These are phyloP conservation scores for Cololabis saira DNA, from an alignment of 2,113 vertebrate species.

Conservation along the genomic window DNA sequence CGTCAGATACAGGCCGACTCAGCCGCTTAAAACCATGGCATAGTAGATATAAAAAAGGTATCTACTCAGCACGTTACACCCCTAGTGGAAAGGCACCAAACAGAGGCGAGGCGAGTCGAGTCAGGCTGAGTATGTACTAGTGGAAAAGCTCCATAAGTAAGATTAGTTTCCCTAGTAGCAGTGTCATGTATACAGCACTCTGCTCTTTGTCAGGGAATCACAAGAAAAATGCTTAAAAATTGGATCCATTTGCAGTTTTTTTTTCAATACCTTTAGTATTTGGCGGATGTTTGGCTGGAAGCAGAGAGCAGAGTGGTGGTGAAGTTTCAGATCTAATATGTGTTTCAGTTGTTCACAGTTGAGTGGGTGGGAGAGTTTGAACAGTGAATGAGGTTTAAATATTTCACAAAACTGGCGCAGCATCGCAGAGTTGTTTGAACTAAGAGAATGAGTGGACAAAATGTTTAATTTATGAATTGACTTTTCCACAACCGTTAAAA, in stretches of 20 bases:
- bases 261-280: background rate
- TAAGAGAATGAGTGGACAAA: slow-evolving; percentile 41
- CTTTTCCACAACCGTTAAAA: slow-evolving; percentile 19
- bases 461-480: slow-evolving; percentile 48
- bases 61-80: too few species aligned
- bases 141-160: too few species aligned
- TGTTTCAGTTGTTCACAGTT: background rate
- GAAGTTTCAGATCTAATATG: background rate
- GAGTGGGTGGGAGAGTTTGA: slow-evolving; percentile 10
- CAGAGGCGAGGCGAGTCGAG: too few species aligned
- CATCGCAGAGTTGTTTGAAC: slow-evolving; percentile 37
- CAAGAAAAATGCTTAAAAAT: background rate
- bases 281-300: background rate
- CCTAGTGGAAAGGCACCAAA: too few species aligned
- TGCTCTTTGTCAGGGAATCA: too few species aligned
- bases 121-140: too few species aligned
- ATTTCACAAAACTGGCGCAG: slow-evolving; percentile 42
- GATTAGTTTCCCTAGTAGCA: too few species aligned
- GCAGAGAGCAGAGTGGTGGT: too few species aligned
- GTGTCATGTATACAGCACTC: too few species aligned
- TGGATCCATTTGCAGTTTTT: background rate
- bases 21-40: too few species aligned
- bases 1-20: too few species aligned
- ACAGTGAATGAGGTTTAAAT: slow-evolving; percentile 28
- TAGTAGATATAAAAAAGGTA: too few species aligned